phyloP scores from a whole-genome alignment of 1,140 invertebrate genomes.

The Colletes gigas region DNA sequence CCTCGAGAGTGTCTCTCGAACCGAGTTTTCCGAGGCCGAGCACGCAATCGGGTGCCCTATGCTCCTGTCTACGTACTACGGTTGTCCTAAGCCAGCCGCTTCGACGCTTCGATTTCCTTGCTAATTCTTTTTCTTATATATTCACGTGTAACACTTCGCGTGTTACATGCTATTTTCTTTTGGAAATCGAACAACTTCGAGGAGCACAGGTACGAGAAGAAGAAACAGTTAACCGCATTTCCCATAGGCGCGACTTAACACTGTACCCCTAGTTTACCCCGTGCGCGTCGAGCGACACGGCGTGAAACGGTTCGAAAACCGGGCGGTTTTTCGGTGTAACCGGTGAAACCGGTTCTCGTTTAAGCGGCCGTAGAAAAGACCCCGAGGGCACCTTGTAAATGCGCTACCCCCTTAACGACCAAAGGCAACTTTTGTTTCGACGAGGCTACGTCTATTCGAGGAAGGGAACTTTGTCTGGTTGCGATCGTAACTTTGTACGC shows the following conservation, averaged over 20 bases:
- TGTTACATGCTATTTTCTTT: too few species aligned
- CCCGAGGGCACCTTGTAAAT: constrained; percentile 38
- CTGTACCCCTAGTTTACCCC: constrained; percentile 39
- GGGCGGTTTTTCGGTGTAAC: constrained; percentile 76
- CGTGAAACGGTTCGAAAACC: constrained; percentile 58
- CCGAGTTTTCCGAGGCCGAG: constrained; percentile 38
- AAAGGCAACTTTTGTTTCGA: constrained; percentile 73
- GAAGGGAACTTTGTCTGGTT: constrained; percentile 8
- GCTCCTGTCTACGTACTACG: background rate
- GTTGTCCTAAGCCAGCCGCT: too few species aligned
- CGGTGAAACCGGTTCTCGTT: constrained; percentile 71
- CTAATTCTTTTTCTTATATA: too few species aligned
- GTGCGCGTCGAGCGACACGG: background rate
- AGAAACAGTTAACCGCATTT: constrained; percentile 74
- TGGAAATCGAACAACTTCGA: too few species aligned
- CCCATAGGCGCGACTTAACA: constrained; percentile 70
- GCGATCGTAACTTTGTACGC: background rate
- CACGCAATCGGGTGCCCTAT: background rate
- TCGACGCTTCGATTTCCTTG: too few species aligned
- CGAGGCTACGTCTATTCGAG: constrained; percentile 50
- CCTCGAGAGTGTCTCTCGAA: constrained; percentile 23
- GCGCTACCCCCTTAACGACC: constrained; percentile 47
- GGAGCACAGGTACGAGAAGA: background rate
- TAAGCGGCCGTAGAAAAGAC: constrained; percentile 47
- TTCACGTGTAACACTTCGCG: too few species aligned